These are phyloP conservation scores for Xanthorhoe designata DNA, from an alignment of 2,888 invertebrate genomes.

Conservation along the genomic window DNA sequence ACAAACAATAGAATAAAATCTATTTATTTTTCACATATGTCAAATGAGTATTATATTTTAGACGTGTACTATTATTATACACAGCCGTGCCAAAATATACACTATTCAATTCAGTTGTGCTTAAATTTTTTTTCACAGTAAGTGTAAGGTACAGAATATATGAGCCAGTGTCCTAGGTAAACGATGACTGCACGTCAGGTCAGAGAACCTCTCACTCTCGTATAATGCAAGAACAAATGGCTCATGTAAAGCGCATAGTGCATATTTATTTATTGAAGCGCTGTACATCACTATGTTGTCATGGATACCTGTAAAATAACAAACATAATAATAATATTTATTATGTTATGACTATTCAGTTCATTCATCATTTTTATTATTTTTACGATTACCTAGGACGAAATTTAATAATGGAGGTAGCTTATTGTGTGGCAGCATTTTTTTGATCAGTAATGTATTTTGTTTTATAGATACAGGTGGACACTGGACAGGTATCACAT, in stretches of 20 bases:
- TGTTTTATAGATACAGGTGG: background rate
- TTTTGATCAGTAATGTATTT: background rate
- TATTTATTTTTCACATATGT: conserved; percentile 53
- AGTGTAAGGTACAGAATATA: too few species aligned
- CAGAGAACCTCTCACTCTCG: too few species aligned
- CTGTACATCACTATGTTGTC: too few species aligned
- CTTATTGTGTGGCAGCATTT: conserved; percentile 32
- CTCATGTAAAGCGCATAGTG: background rate
- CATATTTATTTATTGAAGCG: too few species aligned
- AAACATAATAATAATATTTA: too few species aligned
- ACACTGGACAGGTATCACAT: background rate
- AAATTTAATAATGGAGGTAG: conserved; percentile 30
- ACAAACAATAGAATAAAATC: conserved; percentile 32
- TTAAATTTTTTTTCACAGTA: background rate
- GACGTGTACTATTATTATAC: conserved; percentile 64
- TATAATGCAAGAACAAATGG: too few species aligned
- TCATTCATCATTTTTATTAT: too few species aligned
- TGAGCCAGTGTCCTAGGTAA: too few species aligned
- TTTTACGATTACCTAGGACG: too few species aligned
- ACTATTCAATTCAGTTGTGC: conserved; percentile 22
- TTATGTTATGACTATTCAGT: too few species aligned
- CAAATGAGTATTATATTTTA: conserved; percentile 63
- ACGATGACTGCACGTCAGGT: too few species aligned
- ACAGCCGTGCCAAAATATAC: conserved; percentile 72
- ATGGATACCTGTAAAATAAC: too few species aligned